phyloP scores from a whole-genome alignment of 2,113 vertebrate genomes.

The Neolamprologus sp. region DNA sequence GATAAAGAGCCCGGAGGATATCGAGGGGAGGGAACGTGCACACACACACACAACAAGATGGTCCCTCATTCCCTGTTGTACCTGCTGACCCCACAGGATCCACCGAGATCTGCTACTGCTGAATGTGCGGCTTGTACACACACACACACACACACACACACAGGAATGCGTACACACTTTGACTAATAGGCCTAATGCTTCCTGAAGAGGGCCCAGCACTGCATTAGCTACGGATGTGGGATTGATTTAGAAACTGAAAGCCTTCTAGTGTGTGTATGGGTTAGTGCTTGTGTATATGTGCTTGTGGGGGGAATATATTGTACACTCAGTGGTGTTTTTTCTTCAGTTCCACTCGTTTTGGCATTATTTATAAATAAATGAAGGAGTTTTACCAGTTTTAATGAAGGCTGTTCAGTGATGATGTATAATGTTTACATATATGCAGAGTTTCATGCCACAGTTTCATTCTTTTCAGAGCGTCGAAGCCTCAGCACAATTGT shows the following conservation, averaged over 20 bases:
- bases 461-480: background rate
- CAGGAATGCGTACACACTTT: slow-evolving; percentile 60
- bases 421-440: background rate
- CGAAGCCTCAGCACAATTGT: background rate
- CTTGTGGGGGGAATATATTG: slow-evolving; percentile 7
- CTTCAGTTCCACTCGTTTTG: background rate
- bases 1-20: slow-evolving; percentile 64
- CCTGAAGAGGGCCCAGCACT: slow-evolving; percentile 70
- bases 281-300: background rate
- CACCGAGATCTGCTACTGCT: slow-evolving; percentile 64
- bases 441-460: background rate
- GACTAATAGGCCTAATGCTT: slow-evolving; percentile 74
- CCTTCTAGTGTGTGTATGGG: slow-evolving; percentile 29
- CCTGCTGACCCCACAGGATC: slow-evolving; percentile 70
- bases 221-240: slow-evolving; percentile 73
- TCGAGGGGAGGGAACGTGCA: slow-evolving; percentile 9
- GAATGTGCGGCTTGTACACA: slow-evolving; percentile 57
- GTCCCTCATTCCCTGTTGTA: slow-evolving; percentile 61
- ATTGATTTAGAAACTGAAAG: slow-evolving; percentile 74
- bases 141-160: background rate
- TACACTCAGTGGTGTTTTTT: background rate
- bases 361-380: slow-evolving; percentile 19
- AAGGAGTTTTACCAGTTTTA: background rate
- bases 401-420: background rate
- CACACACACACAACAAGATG: slow-evolving; percentile 32